A percentile compares a stretch with the other conserved stretches of the same genome.
These are phyloP conservation scores for Ceratosolen solmsi DNA, from an alignment of 1,140 invertebrate species.

Conservation along the genomic window DNA sequence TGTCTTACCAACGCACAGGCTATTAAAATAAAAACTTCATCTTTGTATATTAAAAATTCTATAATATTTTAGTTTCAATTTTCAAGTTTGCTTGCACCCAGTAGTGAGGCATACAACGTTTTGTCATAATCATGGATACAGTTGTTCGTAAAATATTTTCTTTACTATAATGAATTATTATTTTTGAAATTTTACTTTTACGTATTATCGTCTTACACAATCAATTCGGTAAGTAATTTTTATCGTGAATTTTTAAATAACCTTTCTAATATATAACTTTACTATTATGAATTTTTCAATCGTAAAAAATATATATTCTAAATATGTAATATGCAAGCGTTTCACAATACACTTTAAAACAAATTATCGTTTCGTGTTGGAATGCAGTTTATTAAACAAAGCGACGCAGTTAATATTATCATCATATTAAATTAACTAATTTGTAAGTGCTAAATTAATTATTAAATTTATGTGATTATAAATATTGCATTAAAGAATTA, in stretches of 20 bases:
- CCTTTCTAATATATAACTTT: background rate
- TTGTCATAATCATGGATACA: background rate
- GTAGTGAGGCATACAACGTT: background rate
- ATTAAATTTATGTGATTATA: background rate
- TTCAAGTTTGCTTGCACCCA: background rate
- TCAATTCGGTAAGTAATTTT: background rate
- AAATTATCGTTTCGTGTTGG: background rate
- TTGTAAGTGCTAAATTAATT: background rate
- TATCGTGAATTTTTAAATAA: background rate
- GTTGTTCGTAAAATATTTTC: background rate
- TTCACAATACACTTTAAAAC: constrained; percentile 2
- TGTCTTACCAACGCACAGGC: background rate
- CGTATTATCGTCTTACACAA: background rate
- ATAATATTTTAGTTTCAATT: too few species aligned
- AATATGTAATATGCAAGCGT: background rate
- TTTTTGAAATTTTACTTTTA: background rate
- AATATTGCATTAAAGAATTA: background rate
- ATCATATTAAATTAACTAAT: background rate
- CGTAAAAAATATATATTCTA: background rate
- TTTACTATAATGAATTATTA: background rate
- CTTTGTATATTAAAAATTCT: background rate
- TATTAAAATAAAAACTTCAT: background rate
- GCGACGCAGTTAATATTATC: background rate
- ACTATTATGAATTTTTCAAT: background rate
- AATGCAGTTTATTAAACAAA: background rate